Percentiles rank a stretch among this genome's conserved stretches.
These are phyloP conservation scores for Petrolisthes cinctipes DNA, from an alignment of 2,888 invertebrate species.

Conservation along the genomic window DNA sequence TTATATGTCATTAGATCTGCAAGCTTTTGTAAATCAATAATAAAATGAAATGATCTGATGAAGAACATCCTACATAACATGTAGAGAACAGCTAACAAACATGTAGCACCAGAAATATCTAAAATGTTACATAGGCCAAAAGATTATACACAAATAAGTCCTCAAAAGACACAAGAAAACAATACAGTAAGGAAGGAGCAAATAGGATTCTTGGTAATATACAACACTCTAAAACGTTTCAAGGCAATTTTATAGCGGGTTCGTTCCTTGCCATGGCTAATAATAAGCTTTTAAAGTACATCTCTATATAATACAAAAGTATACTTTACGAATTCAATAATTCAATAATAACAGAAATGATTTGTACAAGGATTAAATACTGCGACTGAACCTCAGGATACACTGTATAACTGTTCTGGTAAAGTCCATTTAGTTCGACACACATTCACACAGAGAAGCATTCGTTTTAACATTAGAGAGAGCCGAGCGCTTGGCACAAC, in stretches of 20 bases:
- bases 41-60: neutral
- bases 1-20: slow-evolving; percentile 9
- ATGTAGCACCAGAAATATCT: slow-evolving; percentile 44
- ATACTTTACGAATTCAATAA: slow-evolving; percentile 34
- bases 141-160: neutral
- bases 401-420: slow-evolving; percentile 19
- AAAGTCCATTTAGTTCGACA: neutral
- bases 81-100: slow-evolving; percentile 36
- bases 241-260: slow-evolving; percentile 25
- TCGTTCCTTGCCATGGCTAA: slow-evolving; percentile 29
- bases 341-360: slow-evolving; percentile 29
- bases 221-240: slow-evolving; percentile 28
- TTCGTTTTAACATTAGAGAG: neutral
- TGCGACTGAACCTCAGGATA: slow-evolving; percentile 17
- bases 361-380: slow-evolving; percentile 38
- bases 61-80: slow-evolving; percentile 21
- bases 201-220: neutral
- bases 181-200: neutral
- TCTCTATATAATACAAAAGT: slow-evolving; percentile 38
- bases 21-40: neutral
- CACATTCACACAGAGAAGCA: slow-evolving; percentile 26
- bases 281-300: slow-evolving; percentile 21
- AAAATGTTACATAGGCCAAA: slow-evolving; percentile 14
- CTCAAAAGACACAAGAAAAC: neutral
- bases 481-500: slow-evolving; percentile 50